Evolutionary conservation across 2,113 vertebrate genomes (phyloP).

Genomic region (Solea solea): DNA sequence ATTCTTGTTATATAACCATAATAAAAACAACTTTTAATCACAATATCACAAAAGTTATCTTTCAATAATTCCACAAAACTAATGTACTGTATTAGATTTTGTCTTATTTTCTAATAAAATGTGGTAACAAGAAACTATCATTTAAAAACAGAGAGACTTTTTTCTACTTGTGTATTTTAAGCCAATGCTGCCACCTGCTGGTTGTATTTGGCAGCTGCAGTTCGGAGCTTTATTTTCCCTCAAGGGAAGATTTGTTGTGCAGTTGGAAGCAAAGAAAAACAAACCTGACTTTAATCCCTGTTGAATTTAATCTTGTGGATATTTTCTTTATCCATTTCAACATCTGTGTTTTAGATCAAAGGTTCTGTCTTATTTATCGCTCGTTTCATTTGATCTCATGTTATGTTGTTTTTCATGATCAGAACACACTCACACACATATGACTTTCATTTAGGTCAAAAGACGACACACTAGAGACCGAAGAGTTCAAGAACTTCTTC

Average conservation of each 20-base stretch:
- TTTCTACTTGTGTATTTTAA: background rate
- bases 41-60: too few relatives aligned
- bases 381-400: background rate
- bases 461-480: slow-evolving; percentile 82
- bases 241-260: background rate
- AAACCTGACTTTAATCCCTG: too few relatives aligned
- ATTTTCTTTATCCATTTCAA: background rate
- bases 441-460: slow-evolving; percentile 81
- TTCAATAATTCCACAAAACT: too few relatives aligned
- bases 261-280: too few relatives aligned
- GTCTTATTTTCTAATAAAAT: too few relatives aligned
- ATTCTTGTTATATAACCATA: too few relatives aligned
- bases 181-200: slow-evolving; percentile 69
- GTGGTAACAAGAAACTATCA: too few relatives aligned
- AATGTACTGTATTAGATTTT: too few relatives aligned
- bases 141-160: too few relatives aligned
- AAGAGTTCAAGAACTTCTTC: slow-evolving; percentile 88
- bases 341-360: background rate
- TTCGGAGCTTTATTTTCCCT: background rate
- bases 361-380: background rate
- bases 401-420: background rate
- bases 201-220: background rate
- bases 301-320: too few relatives aligned
- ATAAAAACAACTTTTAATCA: too few relatives aligned
- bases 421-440: background rate